Evolutionary conservation across 1,140 invertebrate species (phyloP).

Genomic region (Pseudomyrmex dendroicus): DNA sequence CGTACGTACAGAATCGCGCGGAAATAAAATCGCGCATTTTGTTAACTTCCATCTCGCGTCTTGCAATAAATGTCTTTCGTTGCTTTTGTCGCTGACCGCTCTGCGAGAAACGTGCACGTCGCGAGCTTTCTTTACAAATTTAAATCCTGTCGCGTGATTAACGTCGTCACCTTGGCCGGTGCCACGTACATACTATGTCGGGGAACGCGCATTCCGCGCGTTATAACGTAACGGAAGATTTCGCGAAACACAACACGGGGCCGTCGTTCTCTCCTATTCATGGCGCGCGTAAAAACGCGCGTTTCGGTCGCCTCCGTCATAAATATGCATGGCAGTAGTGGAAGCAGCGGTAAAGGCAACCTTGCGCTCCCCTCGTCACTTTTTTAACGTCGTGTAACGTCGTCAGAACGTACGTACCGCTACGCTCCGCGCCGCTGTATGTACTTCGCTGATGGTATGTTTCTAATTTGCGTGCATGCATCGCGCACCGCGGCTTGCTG

Average conservation of each 20-base stretch:
- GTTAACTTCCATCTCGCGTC: slow-evolving; percentile 3
- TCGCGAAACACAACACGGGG: slow-evolving; percentile 14
- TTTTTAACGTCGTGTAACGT: slow-evolving; percentile 65
- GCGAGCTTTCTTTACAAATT: neutral
- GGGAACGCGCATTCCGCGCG: neutral
- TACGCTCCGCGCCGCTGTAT: slow-evolving; percentile 21
- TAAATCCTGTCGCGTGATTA: slow-evolving; percentile 29
- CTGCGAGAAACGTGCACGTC: neutral
- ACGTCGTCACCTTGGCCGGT: slow-evolving; percentile 18
- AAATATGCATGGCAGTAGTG: slow-evolving; percentile 55
- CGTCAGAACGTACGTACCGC: slow-evolving; percentile 4
- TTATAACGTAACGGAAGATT: slow-evolving; percentile 38
- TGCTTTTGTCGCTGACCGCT: neutral
- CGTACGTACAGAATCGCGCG: slow-evolving; percentile 28
- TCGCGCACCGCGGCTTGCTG: slow-evolving; percentile 59
- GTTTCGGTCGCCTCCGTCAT: slow-evolving; percentile 57
- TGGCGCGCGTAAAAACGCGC: slow-evolving; percentile 41
- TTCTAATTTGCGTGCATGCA: slow-evolving; percentile 80
- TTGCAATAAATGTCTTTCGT: slow-evolving; percentile 4
- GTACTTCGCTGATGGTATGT: slow-evolving; percentile 65
- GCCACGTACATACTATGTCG: neutral
- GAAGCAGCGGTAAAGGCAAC: slow-evolving; percentile 35
- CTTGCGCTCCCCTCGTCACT: slow-evolving; percentile 48
- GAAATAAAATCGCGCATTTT: slow-evolving; percentile 36
- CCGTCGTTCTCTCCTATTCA: slow-evolving; percentile 8